phyloP scores from a whole-genome alignment of 2,888 invertebrate species.

The Melieria crassipennis region DNA sequence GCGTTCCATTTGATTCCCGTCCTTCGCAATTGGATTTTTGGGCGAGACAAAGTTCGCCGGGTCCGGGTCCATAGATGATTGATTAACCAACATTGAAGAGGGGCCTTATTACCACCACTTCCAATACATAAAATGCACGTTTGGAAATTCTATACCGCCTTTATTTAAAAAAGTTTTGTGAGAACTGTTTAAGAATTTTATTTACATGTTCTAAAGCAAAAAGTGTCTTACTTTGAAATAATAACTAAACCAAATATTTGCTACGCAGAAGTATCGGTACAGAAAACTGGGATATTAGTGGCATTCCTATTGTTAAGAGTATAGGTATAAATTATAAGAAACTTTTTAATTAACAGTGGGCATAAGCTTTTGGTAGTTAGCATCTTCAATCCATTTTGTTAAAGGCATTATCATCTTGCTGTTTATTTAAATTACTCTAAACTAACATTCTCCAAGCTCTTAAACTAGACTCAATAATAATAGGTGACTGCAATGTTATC shows the following conservation, averaged over 20 bases:
- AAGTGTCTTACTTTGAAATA: not conserved
- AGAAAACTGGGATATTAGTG: no score
- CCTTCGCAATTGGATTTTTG: no score
- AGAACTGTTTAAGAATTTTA: slow-evolving; percentile 8
- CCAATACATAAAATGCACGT: slow-evolving; percentile 13
- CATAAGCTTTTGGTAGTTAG: not conserved
- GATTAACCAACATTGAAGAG: no score
- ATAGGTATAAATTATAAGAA: not conserved
- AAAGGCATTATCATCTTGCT: slow-evolving; percentile 28
- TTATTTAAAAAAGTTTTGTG: slow-evolving; percentile 14
- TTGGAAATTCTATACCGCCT: slow-evolving; percentile 21
- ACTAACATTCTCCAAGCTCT: slow-evolving; percentile 34
- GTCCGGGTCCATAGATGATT: no score
- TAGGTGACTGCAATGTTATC: slow-evolving; percentile 14
- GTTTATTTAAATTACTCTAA: slow-evolving; percentile 32
- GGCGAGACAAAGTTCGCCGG: no score
- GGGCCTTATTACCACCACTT: no score
- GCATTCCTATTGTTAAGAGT: not conserved
- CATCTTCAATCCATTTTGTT: not conserved
- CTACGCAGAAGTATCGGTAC: no score
- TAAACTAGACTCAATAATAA: slow-evolving; percentile 20
- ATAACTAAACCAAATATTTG: no score
- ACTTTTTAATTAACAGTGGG: not conserved
- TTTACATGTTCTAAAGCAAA: slow-evolving; percentile 13
- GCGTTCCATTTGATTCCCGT: no score